These are phyloP conservation scores for Phyllotreta cruciferae DNA, from an alignment of 2,888 invertebrate species.

Conservation along the genomic window DNA sequence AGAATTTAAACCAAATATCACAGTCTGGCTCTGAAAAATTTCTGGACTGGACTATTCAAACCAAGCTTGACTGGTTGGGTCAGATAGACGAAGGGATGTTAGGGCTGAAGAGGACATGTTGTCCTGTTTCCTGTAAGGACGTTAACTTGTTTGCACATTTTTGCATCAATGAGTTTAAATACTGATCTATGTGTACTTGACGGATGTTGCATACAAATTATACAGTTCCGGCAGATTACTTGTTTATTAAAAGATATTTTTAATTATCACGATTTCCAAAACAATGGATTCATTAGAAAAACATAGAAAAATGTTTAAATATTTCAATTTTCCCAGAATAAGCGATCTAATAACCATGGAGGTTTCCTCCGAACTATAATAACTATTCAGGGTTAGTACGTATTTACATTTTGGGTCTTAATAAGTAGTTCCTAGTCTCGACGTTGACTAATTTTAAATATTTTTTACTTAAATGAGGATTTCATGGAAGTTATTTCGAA, in stretches of 20 bases:
- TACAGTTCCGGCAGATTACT: no score
- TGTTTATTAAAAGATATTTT: no score
- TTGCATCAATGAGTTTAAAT: conserved; percentile 47
- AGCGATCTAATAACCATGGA: no score
- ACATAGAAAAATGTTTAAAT: no score
- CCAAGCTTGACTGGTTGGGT: conserved; percentile 21
- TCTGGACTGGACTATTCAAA: conserved; percentile 19
- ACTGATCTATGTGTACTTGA: conserved; percentile 6
- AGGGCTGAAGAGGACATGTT: conserved; percentile 25
- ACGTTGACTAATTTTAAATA: conserved; percentile 2
- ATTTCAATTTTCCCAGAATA: no score
- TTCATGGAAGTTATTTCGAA: conserved; percentile 8
- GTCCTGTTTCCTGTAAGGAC: conserved; percentile 36
- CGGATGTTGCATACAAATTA: no score
- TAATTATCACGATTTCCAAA: no score
- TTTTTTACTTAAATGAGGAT: conserved; percentile 9
- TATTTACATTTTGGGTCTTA: no score
- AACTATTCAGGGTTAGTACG: no score
- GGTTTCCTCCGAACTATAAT: no score
- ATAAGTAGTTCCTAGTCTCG: neutral
- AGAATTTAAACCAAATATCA: neutral
- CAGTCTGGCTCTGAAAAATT: conserved; percentile 10
- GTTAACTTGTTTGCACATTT: conserved; percentile 51
- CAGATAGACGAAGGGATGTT: conserved; percentile 12
- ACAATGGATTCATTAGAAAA: no score